phyloP scores from a whole-genome alignment of 2,888 invertebrate species.

The Noctuana brunneofusca region DNA sequence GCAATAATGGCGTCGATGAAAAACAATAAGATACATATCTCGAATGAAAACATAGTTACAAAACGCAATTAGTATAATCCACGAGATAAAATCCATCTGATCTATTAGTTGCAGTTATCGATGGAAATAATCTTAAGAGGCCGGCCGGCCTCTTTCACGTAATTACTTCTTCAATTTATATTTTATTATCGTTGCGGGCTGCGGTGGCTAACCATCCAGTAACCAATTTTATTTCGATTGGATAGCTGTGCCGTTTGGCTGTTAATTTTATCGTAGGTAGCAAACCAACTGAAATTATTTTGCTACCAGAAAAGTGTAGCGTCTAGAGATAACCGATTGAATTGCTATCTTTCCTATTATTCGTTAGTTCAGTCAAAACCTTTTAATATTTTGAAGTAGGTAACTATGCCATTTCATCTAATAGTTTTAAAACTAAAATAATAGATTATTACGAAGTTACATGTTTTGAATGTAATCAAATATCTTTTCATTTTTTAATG shows the following conservation, averaged over 20 bases:
- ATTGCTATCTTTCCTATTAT: neutral
- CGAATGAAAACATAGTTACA: slow-evolving; percentile 56
- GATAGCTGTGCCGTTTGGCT: neutral
- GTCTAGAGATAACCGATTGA: neutral
- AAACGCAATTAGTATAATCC: slow-evolving; percentile 67
- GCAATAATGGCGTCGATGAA: slow-evolving; percentile 35
- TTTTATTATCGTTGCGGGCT: slow-evolving; percentile 43
- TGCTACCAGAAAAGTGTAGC: neutral
- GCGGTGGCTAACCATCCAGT: slow-evolving; percentile 7
- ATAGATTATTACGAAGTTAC: neutral
- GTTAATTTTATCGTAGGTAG: neutral
- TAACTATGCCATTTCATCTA: neutral
- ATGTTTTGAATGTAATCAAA: neutral
- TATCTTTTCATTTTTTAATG: neutral
- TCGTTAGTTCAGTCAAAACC: neutral
- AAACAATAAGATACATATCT: slow-evolving; percentile 42
- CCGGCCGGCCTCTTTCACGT: slow-evolving; percentile 44
- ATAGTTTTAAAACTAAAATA: neutral
- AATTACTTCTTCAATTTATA: slow-evolving; percentile 56
- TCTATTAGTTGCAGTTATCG: slow-evolving; percentile 59
- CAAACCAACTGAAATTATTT: neutral
- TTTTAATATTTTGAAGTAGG: neutral
- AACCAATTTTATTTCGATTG: slow-evolving; percentile 19
- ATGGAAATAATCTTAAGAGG: slow-evolving; percentile 50
- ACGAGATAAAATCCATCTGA: slow-evolving; percentile 63